phyloP scores from a whole-genome alignment of 1,140 invertebrate genomes.

The Apis cerana region DNA sequence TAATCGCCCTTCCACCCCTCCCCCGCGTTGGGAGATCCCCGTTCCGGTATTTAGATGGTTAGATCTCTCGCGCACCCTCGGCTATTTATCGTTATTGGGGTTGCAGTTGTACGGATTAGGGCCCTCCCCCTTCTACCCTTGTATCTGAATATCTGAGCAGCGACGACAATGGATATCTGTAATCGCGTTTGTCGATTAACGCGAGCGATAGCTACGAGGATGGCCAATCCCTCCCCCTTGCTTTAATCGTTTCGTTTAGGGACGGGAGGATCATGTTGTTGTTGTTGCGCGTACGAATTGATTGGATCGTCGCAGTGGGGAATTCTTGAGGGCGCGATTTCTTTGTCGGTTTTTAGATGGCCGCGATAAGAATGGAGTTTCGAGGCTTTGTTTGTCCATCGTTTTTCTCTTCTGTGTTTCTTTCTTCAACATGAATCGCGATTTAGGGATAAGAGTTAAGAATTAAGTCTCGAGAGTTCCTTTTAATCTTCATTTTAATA shows the following conservation, averaged over 20 bases:
- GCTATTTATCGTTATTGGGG: constrained; percentile 41
- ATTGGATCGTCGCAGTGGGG: not conserved
- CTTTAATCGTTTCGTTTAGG: constrained; percentile 21
- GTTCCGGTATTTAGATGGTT: constrained; percentile 49
- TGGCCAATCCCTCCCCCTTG: too few relatives aligned
- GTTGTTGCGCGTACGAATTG: not conserved
- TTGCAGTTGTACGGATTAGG: constrained; percentile 37
- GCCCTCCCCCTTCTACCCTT: not conserved
- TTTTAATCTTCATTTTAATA: too few relatives aligned
- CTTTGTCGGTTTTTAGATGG: not conserved
- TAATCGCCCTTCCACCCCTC: constrained; percentile 40
- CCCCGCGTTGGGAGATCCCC: constrained; percentile 2
- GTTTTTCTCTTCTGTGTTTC: too few relatives aligned
- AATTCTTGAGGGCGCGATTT: not conserved
- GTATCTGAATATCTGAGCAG: constrained; percentile 33
- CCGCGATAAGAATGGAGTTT: too few relatives aligned
- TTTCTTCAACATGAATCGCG: too few relatives aligned
- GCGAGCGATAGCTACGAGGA: not conserved
- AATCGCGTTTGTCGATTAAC: constrained; percentile 24
- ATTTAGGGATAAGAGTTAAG: too few relatives aligned
- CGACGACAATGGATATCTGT: constrained; percentile 23
- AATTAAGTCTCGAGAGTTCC: too few relatives aligned
- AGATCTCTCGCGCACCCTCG: constrained; percentile 24
- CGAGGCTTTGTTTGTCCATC: too few relatives aligned
- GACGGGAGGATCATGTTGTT: not conserved